Evolutionary conservation across 2,113 vertebrate species (phyloP).

Genomic region (Plestiodon gilberti): DNA sequence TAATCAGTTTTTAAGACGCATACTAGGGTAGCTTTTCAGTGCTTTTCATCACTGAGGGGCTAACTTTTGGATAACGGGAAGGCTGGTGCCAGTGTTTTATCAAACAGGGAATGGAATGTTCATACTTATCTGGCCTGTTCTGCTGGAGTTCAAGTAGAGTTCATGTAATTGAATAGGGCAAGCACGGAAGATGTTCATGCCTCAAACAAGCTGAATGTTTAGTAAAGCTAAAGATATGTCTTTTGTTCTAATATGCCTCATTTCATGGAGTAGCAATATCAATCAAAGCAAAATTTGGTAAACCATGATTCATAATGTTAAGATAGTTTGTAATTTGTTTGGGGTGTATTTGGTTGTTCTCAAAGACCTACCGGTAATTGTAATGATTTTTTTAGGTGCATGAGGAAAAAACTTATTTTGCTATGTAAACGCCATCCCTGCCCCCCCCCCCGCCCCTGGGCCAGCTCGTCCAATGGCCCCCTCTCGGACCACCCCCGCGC

Average conservation of each 20-base stretch:
- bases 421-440: too few species aligned
- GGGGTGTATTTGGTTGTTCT: background rate
- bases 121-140: conserved; percentile 13
- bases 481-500: too few species aligned
- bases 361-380: background rate
- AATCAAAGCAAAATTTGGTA: background rate
- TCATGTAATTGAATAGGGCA: background rate
- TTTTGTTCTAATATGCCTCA: background rate
- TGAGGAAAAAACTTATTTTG: background rate
- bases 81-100: conserved; percentile 6
- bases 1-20: background rate
- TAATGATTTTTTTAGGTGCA: background rate
- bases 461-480: too few species aligned
- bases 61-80: conserved; percentile 18
- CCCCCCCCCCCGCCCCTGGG: too few species aligned
- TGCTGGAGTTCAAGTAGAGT: background rate
- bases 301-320: background rate
- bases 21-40: conserved; percentile 4
- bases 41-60: conserved; percentile 18
- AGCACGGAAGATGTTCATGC: background rate
- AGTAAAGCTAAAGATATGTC: background rate
- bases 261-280: background rate
- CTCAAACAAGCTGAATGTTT: background rate
- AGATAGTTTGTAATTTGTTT: background rate
- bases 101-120: background rate